These are phyloP conservation scores for Chaunax sp. DNA, from an alignment of 2,797 vertebrate genomes.

Conservation along the genomic window DNA sequence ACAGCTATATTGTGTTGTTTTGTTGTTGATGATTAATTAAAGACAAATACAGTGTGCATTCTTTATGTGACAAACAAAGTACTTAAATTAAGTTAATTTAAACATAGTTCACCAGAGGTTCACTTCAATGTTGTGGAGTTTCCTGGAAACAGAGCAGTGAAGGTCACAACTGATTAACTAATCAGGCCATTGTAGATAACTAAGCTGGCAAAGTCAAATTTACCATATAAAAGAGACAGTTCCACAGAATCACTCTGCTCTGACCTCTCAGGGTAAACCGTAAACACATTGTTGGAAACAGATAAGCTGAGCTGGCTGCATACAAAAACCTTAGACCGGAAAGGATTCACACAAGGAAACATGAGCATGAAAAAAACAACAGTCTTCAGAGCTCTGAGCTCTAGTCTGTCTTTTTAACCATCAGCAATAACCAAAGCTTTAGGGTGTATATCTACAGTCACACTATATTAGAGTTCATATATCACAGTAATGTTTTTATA, in stretches of 20 bases:
- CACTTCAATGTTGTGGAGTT: constrained; percentile 15
- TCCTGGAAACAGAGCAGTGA: constrained; percentile 43
- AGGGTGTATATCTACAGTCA: too few species aligned
- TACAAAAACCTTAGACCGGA: neutral
- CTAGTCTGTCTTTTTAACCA: neutral
- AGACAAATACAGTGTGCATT: neutral
- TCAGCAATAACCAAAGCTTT: neutral
- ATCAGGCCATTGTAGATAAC: constrained; percentile 44
- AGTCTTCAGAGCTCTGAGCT: constrained; percentile 8
- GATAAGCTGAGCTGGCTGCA: constrained; percentile 5
- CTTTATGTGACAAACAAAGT: neutral
- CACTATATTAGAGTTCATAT: neutral
- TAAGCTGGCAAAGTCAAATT: constrained; percentile 22
- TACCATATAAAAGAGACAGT: neutral
- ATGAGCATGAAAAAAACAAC: neutral
- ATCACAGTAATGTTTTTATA: neutral
- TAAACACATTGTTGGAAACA: constrained; percentile 17
- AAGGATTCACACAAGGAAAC: constrained; percentile 12
- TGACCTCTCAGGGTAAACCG: neutral
- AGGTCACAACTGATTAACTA: constrained; percentile 44
- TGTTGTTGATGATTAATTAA: too few species aligned
- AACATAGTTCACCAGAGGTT: constrained; percentile 31
- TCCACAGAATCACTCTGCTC: neutral
- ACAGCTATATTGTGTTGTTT: too few species aligned
- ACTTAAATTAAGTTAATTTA: constrained; percentile 9